Base-by-base conservation (phyloP, 2,797 vertebrate genomes). In the Rhincodon typus region DNA sequence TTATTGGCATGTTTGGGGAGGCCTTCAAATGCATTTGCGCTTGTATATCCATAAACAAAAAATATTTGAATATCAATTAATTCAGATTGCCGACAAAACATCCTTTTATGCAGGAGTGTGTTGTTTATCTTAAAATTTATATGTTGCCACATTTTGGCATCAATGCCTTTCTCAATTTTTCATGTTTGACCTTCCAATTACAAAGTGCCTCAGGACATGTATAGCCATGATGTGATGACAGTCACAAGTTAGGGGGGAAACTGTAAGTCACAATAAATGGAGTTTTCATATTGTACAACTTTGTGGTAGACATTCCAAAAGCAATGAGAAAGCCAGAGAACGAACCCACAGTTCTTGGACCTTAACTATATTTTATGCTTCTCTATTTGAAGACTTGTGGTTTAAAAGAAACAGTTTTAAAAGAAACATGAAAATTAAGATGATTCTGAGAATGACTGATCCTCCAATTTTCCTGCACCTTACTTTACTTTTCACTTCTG, bases 151-250 rank as follows among this genome's bases (percentile, higher is more conserved):
- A 69, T 93, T 67, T 93, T 93, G 67, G 66, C n/a, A 3, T 38
- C n/a, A 34, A 91, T n/a, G 88, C n/a, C 30, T 91, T 23, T 91
- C 62, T 91, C 57, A 91, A 91, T 91, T 91, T 91, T 91, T 91
- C 88, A 91, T 66, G 17, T 67, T 62, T 93, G 90, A 69, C 62
- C 62, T 93, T 93, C 62, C 90, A 93, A 42, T 93, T 93, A 69
- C 90, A 93, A 93, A 38, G 90, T 69, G 90, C 62, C 90, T 12
- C n/a, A 42, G 90, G 90, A 93, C 34, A 19, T 19, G 8, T 91
- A 91, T 23, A 38, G 88, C 6, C 66, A 34, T 67, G 34, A 91
- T 93, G 90, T 25, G 21, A 93, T 69, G 62, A 93, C 62, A 69
- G 62, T 34, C 90, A 69, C 62, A 69, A 93, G 4, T 93, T 69